Conservation (phyloP, 2,888 invertebrate species). For the Ypsolopha sequella region DNA sequence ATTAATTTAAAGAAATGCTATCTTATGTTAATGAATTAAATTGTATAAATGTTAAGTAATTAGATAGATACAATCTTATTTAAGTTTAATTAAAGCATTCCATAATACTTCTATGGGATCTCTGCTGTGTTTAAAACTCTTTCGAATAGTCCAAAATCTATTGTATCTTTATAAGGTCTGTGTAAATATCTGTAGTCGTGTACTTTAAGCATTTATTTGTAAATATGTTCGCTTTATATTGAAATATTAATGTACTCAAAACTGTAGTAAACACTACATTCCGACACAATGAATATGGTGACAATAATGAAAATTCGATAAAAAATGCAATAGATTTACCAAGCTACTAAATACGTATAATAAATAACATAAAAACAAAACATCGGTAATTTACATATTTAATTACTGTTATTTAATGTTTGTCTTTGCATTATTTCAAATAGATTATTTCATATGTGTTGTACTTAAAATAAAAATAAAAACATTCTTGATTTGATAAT, state of each 20-base stretch:
- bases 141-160: constrained; percentile 53
- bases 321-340: constrained; percentile 11
- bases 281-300: constrained; percentile 37
- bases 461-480: too few species aligned
- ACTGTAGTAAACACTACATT: not conserved
- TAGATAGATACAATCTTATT: constrained; percentile 61
- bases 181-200: constrained; percentile 37
- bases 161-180: constrained; percentile 13
- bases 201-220: constrained; percentile 37
- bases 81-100: constrained; percentile 58
- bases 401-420: too few species aligned
- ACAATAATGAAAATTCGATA: constrained; percentile 55
- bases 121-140: constrained; percentile 64
- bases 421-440: not conserved
- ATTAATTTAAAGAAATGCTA: constrained; percentile 15
- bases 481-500: too few species aligned
- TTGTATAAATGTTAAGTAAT: constrained; percentile 26
- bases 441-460: not conserved
- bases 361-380: constrained; percentile 1
- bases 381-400: not conserved
- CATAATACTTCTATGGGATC: constrained; percentile 65
- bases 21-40: constrained; percentile 23
- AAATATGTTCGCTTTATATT: constrained; percentile 29
- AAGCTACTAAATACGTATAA: constrained; percentile 8
- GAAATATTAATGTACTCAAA: not conserved